These are phyloP conservation scores for Drosophila pseudotalamancana DNA, from an alignment of 2,888 invertebrate genomes.

Conservation along the genomic window DNA sequence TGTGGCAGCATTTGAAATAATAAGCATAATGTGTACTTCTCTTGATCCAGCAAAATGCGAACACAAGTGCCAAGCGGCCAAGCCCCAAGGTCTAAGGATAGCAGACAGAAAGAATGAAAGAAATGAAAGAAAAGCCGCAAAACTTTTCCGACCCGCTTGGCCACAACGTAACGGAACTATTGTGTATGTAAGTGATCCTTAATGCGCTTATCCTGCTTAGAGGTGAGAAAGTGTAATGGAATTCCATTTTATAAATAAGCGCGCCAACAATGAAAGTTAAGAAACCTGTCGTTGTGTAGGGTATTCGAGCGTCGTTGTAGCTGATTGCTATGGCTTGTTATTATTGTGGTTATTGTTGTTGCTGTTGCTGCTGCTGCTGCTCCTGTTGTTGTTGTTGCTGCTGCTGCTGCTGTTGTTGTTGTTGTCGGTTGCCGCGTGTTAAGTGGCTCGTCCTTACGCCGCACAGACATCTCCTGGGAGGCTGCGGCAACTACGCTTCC, in stretches of 20 bases:
- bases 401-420: conserved; percentile 3
- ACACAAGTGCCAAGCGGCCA: conserved; percentile 23
- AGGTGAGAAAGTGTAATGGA: too few species aligned
- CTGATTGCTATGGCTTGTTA: conserved; percentile 24
- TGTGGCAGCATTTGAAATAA: conserved; percentile 59
- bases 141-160: conserved; percentile 24
- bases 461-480: conserved; percentile 20
- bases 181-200: background rate
- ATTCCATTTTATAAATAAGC: too few species aligned
- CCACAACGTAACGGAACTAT: background rate
- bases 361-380: conserved; percentile 4
- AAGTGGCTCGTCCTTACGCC: conserved; percentile 47
- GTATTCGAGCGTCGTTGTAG: conserved; percentile 22
- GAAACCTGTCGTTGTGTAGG: conserved; percentile 2
- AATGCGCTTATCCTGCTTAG: background rate
- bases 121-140: conserved; percentile 14
- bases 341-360: conserved; percentile 45
- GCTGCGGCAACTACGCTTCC: conserved; percentile 9
- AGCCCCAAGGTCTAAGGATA: too few species aligned
- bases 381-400: conserved; percentile 22
- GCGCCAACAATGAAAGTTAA: too few species aligned
- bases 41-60: conserved; percentile 28
- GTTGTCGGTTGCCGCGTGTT: conserved; percentile 45
- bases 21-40: conserved; percentile 46
- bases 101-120: background rate